Percentiles rank a stretch among this genome's conserved stretches.
These are phyloP conservation scores for Crypturellus undulatus DNA, from an alignment of 2,113 vertebrate genomes.

Conservation along the genomic window DNA sequence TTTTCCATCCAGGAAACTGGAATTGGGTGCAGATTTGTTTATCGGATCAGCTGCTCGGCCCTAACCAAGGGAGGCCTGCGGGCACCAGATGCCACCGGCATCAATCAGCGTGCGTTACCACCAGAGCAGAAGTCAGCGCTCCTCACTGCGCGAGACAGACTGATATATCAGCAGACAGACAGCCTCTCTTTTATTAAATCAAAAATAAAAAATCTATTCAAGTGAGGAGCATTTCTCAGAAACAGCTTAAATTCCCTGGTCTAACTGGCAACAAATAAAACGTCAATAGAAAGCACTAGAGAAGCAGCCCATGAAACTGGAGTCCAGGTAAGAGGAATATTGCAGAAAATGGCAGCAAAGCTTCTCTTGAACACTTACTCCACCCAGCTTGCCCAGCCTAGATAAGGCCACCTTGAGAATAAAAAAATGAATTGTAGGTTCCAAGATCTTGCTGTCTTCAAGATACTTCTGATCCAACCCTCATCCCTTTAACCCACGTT, in stretches of 20 bases:
- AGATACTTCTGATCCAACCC: neutral
- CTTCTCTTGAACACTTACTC: neutral
- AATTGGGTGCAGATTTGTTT: conserved; percentile 68
- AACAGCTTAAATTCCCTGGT: neutral
- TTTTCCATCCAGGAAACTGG: conserved; percentile 69
- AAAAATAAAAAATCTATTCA: neutral
- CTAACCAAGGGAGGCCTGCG: rapidly evolving
- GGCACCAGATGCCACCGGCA: conserved; percentile 60
- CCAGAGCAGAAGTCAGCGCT: neutral
- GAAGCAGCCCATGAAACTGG: neutral
- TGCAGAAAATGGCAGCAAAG: neutral
- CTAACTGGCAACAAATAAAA: neutral
- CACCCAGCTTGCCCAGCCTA: neutral
- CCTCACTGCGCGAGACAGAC: neutral
- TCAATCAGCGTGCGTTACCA: conserved; percentile 22
- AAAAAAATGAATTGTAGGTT: neutral
- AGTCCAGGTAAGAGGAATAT: neutral
- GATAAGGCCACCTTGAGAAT: rapidly evolving
- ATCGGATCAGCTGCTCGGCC: conserved; percentile 64
- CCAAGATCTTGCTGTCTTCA: neutral
- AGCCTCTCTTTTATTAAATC: neutral
- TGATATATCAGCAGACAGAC: conserved; percentile 28
- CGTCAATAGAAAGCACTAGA: neutral
- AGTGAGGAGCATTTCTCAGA: neutral
- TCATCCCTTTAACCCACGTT: neutral